phyloP scores from a whole-genome alignment of 2,888 invertebrate genomes.

The Luperina nickerlii region DNA sequence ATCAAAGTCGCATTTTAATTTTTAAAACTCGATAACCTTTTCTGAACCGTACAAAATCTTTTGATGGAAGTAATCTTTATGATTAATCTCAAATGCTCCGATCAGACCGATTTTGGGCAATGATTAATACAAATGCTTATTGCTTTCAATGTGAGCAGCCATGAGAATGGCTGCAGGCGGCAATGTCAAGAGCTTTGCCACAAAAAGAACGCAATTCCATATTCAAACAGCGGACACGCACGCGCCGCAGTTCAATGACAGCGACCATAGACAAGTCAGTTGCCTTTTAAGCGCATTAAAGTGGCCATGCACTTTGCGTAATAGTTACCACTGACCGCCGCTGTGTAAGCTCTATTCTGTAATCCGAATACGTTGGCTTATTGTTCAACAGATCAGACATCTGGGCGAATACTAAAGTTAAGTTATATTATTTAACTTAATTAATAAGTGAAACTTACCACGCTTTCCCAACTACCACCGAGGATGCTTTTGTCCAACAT shows the following conservation, averaged over 20 bases:
- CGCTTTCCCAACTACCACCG: constrained; percentile 89
- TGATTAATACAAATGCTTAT: constrained; percentile 72
- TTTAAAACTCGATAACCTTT: constrained; percentile 68
- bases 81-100: constrained; percentile 72
- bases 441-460: constrained; percentile 79
- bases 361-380: constrained; percentile 70
- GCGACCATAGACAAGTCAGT: constrained; percentile 83
- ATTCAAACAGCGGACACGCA: constrained; percentile 81
- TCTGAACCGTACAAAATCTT: constrained; percentile 71
- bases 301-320: constrained; percentile 85
- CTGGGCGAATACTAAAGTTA: constrained; percentile 8
- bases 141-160: constrained; percentile 72
- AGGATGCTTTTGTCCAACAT: constrained; percentile 88
- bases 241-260: constrained; percentile 85
- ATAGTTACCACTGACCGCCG: constrained; percentile 70
- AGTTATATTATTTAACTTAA: constrained; percentile 23
- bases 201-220: constrained; percentile 84
- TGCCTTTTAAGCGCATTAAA: constrained; percentile 85
- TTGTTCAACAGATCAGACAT: constrained; percentile 49
- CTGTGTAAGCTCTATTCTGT: constrained; percentile 70
- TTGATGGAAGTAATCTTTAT: constrained; percentile 71
- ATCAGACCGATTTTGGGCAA: constrained; percentile 73
- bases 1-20: constrained; percentile 62
- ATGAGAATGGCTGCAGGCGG: constrained; percentile 76
- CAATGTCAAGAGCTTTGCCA: constrained; percentile 87